Conservation (phyloP, 1,140 invertebrate genomes). For the Aphis gossypii region DNA sequence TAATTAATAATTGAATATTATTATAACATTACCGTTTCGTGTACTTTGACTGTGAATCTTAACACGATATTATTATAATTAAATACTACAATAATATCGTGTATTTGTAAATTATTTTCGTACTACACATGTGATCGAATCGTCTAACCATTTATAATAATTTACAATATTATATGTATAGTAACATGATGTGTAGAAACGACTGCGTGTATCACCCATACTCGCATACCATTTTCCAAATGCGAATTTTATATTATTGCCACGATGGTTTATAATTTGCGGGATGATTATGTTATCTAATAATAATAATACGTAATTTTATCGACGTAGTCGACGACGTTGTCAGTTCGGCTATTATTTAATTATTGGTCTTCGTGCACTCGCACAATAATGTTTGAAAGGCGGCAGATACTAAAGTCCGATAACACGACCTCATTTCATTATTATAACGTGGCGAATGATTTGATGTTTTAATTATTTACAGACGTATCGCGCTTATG, state of each 20-base stretch:
- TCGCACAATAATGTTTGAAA: not conserved
- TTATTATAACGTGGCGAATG: not conserved
- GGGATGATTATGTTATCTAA: not conserved
- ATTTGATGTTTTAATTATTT: constrained; percentile 25
- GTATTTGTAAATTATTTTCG: not conserved
- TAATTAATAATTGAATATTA: not conserved
- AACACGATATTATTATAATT: not conserved
- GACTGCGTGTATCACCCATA: not conserved
- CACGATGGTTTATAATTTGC: not conserved
- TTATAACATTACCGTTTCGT: not conserved
- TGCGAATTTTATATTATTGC: not conserved
- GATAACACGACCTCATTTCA: not conserved
- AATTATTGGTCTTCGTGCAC: not conserved
- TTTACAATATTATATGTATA: not conserved
- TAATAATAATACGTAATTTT: not conserved
- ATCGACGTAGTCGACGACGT: not conserved
- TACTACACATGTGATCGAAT: not conserved
- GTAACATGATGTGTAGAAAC: no score
- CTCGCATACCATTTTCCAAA: not conserved
- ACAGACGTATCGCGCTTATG: not conserved
- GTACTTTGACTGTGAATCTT: not conserved
- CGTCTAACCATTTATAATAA: not conserved
- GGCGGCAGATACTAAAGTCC: not conserved
- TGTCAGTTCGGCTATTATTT: not conserved
- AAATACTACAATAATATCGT: not conserved